Evolutionary conservation across 2,113 vertebrate genomes (phyloP), one percentile per base, ranked within the genome.

Genomic region (Melanostigma gelatinosum): DNA sequence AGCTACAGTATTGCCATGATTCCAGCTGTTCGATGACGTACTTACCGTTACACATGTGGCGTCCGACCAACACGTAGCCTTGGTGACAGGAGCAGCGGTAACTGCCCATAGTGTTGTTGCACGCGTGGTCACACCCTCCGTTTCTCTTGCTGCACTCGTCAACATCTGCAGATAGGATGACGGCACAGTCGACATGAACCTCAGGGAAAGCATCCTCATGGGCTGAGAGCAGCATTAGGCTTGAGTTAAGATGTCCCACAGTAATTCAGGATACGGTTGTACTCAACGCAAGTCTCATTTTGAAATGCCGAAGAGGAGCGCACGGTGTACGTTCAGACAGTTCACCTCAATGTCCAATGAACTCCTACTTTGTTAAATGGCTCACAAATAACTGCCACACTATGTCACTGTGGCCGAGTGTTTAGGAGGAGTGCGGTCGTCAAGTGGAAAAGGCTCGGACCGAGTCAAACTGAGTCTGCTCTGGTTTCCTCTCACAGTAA

Each of bases 51-150:
- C 98, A 99, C 7, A 61, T 92, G 89, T 90, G 96, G 86, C 88
- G 86, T 70, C 96, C 95, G 0, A 82, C 86, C 85, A 96, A 91
- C 0, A 13, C 8, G 40, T 96, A 99, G 55, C 98, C 98, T 3
- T 91, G 93, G 74, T 91, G 87, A 92, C 98, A 99, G 1, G 95
- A 94, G 63, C 98, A 99, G 44, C 74, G 94, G 94, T 97, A 98
- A 91, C 97, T 98, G 61, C 98, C 98, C 0, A 92, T 88, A 6
- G 94, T 95, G 95, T 99, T 99, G 80, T 91, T 89, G 90, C 98
- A 99, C 32, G 94, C 83, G 2, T 99, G 98, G 84, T 93, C 95
- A 88, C 98, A 99, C 61, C 95, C 95, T 0, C 96, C 98, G 0
- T 98, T 97, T 72, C 78, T 82, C 0, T 42, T 89, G 71, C 52